These are phyloP conservation scores for Hetaerina titia DNA, from an alignment of 2,888 invertebrate species.

Conservation along the genomic window DNA sequence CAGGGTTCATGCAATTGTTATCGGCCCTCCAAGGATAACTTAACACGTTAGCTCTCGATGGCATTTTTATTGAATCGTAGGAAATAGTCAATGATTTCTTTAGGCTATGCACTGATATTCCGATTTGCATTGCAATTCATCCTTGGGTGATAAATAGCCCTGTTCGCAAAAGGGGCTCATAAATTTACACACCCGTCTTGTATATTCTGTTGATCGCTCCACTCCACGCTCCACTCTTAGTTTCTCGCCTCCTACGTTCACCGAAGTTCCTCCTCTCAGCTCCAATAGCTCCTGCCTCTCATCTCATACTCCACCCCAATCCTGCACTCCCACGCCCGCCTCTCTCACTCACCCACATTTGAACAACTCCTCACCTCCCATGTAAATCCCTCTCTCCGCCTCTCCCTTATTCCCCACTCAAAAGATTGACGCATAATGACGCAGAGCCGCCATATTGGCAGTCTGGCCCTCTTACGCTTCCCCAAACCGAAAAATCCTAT, in stretches of 20 bases:
- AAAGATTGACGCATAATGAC: constrained; percentile 59
- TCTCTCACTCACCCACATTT: background rate
- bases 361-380: background rate
- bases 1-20: no score
- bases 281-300: background rate
- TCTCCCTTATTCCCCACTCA: background rate
- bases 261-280: background rate
- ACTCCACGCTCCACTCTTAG: background rate
- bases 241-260: background rate
- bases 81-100: no score
- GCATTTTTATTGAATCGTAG: no score
- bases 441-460: constrained; percentile 51
- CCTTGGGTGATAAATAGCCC: background rate
- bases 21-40: no score
- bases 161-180: background rate
- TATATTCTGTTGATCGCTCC: background rate
- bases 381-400: background rate
- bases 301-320: background rate
- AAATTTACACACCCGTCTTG: background rate
- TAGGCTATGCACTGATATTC: no score
- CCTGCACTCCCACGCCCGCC: background rate
- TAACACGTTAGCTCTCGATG: no score
- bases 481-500: background rate
- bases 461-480: background rate
- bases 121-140: background rate